Percentiles rank a stretch among this genome's conserved stretches.
Evolutionary conservation across 2,888 invertebrate species (phyloP).

Genomic region (Drosophila sordidula): DNA sequence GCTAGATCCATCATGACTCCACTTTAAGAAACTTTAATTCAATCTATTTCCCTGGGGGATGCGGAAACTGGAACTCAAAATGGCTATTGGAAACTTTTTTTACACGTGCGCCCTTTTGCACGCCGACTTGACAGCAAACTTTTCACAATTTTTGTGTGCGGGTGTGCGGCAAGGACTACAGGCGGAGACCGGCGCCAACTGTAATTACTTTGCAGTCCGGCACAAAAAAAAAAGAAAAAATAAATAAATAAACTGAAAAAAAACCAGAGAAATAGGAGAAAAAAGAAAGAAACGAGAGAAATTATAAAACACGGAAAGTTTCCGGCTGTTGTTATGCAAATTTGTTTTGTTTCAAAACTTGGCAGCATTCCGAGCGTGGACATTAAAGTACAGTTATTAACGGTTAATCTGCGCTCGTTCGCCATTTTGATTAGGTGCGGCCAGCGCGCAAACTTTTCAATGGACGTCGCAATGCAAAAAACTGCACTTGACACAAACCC

Average conservation of each 20-base stretch:
- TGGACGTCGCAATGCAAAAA: constrained; percentile 50
- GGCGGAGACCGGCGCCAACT: constrained; percentile 50
- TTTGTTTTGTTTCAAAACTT: constrained; percentile 50
- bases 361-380: constrained; percentile 26
- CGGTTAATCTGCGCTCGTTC: constrained; percentile 60
- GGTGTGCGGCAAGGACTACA: constrained; percentile 2
- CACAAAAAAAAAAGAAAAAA: constrained; percentile 13
- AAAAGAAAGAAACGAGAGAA: constrained; percentile 24
- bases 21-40: constrained; percentile 30
- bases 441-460: constrained; percentile 40
- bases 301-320: constrained; percentile 65
- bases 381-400: constrained; percentile 65
- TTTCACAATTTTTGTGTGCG: constrained; percentile 23
- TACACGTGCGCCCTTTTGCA: constrained; percentile 58
- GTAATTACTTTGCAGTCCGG: constrained; percentile 70
- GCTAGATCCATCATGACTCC: constrained; percentile 6
- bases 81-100: constrained; percentile 56
- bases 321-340: constrained; percentile 68
- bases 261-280: constrained; percentile 6
- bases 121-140: constrained; percentile 63
- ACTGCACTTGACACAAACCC: constrained; percentile 53
- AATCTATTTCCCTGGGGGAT: not conserved
- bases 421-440: constrained; percentile 36
- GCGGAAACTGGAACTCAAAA: constrained; percentile 10
- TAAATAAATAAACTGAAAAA: constrained; percentile 5